Percentiles rank a stretch among this genome's conserved stretches.
Evolutionary conservation across 2,888 invertebrate genomes (phyloP).

Genomic region (Drosophila mimetica): DNA sequence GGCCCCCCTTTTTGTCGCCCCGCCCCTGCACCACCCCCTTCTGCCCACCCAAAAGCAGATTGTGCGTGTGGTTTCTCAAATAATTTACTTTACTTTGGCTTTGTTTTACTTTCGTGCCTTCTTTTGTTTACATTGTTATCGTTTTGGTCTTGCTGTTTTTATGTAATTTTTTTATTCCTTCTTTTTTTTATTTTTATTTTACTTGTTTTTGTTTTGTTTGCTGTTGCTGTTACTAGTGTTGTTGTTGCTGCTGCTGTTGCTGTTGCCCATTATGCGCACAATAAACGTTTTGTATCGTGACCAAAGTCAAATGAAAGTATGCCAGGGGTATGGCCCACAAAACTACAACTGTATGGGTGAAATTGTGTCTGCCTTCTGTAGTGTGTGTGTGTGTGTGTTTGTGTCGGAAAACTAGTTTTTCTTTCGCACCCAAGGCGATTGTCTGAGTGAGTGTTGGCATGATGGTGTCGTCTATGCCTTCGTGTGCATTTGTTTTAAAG

Average conservation of each 20-base stretch:
- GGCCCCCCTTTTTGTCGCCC: slow-evolving; percentile 24
- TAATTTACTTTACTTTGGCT: slow-evolving; percentile 68
- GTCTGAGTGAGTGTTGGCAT: slow-evolving; percentile 35
- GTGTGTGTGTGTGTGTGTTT: slow-evolving; percentile 35
- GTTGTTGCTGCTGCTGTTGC: slow-evolving; percentile 50
- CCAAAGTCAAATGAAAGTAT: slow-evolving; percentile 79
- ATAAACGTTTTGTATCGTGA: slow-evolving; percentile 80
- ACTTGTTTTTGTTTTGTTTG: slow-evolving; percentile 59
- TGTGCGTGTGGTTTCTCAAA: slow-evolving; percentile 69
- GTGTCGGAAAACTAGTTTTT: slow-evolving; percentile 48
- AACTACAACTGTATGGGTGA: slow-evolving; percentile 25
- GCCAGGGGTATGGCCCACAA: slow-evolving; percentile 77
- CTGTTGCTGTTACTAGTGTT: slow-evolving; percentile 27
- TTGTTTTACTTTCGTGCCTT: slow-evolving; percentile 56
- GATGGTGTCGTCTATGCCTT: not conserved
- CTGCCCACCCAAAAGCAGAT: slow-evolving; percentile 41
- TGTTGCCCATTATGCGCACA: slow-evolving; percentile 62
- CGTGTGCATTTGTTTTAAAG: slow-evolving; percentile 43
- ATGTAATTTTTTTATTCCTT: slow-evolving; percentile 53
- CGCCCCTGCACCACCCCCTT: not conserved
- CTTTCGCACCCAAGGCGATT: slow-evolving; percentile 39
- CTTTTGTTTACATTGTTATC: slow-evolving; percentile 70
- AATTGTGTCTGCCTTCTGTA: too few relatives aligned
- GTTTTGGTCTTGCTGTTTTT: slow-evolving; percentile 55
- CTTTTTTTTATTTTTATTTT: slow-evolving; percentile 46